Base-by-base conservation (phyloP, 2,113 vertebrate species). In the Potamarius usumacintae region DNA sequence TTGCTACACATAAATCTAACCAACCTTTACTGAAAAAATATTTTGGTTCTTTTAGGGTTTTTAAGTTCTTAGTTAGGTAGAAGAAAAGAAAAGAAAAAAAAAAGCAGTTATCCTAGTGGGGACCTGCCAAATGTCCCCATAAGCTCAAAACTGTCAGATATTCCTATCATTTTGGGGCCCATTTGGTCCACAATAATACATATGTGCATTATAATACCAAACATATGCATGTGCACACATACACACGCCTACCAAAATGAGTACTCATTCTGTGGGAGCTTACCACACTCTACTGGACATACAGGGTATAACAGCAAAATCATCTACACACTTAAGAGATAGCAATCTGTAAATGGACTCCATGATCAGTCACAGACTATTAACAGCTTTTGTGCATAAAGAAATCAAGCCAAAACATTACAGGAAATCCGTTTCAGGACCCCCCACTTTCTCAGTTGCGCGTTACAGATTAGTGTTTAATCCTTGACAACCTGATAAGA, bases 221-320 rank as follows among this genome's bases (percentile, higher is more conserved):
- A 89, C 18, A 83, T 12, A 20, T 7, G 77, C 57, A 85, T 52
- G 65, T 34, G 58, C 62, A 67, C 42, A 82, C 52, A 71, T 12
- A 78, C 52, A 78, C 25, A 78, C 5, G 27, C 20, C 42, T 52
- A 22, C 12, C 50, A 78, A 52, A 17, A 53, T 17, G 53, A 79
- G 52, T 18, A 57, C 34, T 72, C 27, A 7, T 86, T 86, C 78
- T 63, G 63, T 87, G 57, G 58, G 60, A 80, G 69, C 6, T 79
- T 84, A 89, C 78, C 60, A 78, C 89, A 74, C 89, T 91, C 91
- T 91, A 86, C 62, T 89, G 91, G 89, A 83, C n/a, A 4, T 3
- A 42, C 22, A 10, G 17, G 18, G 86, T 30, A 90, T 69, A 69
- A 86, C 76, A 80, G 60, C 7, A 18, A 52, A 50, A 8, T 10